Evolutionary conservation across 2,113 vertebrate genomes (phyloP).

Genomic region (Periophthalmus modestus): DNA sequence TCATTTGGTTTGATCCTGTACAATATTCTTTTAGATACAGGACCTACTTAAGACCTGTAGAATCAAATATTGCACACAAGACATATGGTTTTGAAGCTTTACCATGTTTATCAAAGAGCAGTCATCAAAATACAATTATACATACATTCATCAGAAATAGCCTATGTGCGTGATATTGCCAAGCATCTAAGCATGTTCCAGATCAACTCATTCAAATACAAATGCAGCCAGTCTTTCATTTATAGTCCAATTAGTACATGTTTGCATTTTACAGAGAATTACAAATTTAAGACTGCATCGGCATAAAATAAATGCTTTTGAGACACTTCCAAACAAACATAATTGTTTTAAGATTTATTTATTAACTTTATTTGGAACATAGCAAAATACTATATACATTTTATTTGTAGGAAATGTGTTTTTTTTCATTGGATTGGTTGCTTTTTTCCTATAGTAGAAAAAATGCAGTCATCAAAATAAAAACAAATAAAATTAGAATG

Average conservation of each 20-base stretch:
- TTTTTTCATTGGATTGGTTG: slow-evolving; percentile 50
- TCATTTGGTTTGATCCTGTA: not conserved
- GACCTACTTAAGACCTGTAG: not conserved
- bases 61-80: slow-evolving; percentile 35
- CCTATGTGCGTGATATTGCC: slow-evolving; percentile 44
- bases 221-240: slow-evolving; percentile 43
- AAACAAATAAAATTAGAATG: slow-evolving; percentile 42
- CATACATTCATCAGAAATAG: slow-evolving; percentile 70
- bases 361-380: slow-evolving; percentile 91
- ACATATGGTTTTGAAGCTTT: slow-evolving; percentile 45
- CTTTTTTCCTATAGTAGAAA: slow-evolving; percentile 73
- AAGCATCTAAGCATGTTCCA: slow-evolving; percentile 45
- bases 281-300: slow-evolving; percentile 51
- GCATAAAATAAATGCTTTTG: slow-evolving; percentile 44
- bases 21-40: not conserved
- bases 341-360: slow-evolving; percentile 58
- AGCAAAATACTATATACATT: slow-evolving; percentile 89
- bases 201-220: slow-evolving; percentile 24
- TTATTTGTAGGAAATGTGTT: slow-evolving; percentile 72
- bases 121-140: slow-evolving; percentile 72
- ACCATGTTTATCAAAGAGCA: slow-evolving; percentile 70
- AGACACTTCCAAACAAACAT: slow-evolving; percentile 55
- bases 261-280: slow-evolving; percentile 26
- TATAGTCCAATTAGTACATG: slow-evolving; percentile 28
- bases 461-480: slow-evolving; percentile 66